Evolutionary conservation across 2,888 invertebrate species (phyloP).

Genomic region (Netelia fuscicornis): DNA sequence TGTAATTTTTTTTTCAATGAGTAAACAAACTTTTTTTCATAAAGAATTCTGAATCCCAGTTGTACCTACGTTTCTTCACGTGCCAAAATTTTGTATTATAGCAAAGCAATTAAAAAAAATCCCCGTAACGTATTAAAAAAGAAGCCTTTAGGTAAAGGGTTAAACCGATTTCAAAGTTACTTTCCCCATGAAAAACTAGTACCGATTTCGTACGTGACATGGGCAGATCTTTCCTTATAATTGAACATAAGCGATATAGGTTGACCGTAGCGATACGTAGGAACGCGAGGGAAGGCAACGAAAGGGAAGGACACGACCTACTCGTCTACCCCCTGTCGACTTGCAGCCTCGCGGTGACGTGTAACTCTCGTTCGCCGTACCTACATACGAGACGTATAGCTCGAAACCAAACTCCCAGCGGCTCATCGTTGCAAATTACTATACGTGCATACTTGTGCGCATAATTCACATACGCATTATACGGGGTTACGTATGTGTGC

Average conservation of each 20-base stretch:
- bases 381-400: constrained; percentile 30
- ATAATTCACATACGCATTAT: constrained; percentile 6
- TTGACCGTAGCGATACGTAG: constrained; percentile 1
- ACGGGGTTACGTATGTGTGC: background rate
- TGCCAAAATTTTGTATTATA: too few species aligned
- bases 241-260: background rate
- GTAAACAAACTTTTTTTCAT: too few species aligned
- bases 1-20: too few species aligned
- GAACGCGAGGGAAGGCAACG: background rate
- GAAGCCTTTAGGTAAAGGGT: too few species aligned
- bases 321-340: constrained; percentile 23
- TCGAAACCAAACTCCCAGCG: constrained; percentile 32
- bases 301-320: constrained; percentile 4
- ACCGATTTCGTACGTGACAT: background rate
- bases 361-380: constrained; percentile 18
- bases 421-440: constrained; percentile 10
- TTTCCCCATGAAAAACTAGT: too few species aligned
- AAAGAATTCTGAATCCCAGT: too few species aligned
- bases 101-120: too few species aligned
- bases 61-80: too few species aligned
- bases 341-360: constrained; percentile 9
- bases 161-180: too few species aligned
- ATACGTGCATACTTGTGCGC: background rate
- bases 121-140: too few species aligned
- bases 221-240: background rate